Evolutionary conservation across 2,888 invertebrate genomes (phyloP).

Genomic region (Mythimna impura): DNA sequence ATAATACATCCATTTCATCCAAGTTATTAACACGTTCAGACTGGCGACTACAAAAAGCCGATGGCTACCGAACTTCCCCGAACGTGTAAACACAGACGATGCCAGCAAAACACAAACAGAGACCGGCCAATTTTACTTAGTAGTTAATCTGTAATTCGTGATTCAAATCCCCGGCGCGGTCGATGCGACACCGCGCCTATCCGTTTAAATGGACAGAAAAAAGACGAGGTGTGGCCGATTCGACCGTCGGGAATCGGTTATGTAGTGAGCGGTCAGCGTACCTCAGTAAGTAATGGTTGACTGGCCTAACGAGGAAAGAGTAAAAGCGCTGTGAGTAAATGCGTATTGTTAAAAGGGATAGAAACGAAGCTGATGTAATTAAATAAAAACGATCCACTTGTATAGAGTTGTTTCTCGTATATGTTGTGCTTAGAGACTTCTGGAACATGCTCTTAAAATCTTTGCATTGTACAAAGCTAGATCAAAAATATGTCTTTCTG

Average conservation of each 20-base stretch:
- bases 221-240: constrained; percentile 75
- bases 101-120: constrained; percentile 56
- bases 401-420: neutral
- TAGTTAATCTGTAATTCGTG: constrained; percentile 83
- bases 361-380: constrained; percentile 7
- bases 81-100: constrained; percentile 41
- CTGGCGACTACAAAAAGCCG: constrained; percentile 18
- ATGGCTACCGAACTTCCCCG: constrained; percentile 25
- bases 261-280: constrained; percentile 61
- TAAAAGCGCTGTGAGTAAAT: constrained; percentile 40
- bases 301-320: constrained; percentile 41
- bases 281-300: constrained; percentile 44
- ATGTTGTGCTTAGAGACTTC: neutral
- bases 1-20: constrained; percentile 39
- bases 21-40: constrained; percentile 38
- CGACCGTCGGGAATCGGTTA: constrained; percentile 58
- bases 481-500: neutral
- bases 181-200: constrained; percentile 80
- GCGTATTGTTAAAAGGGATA: constrained; percentile 21
- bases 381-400: constrained; percentile 15
- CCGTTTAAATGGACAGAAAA: constrained; percentile 81
- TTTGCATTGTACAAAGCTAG: neutral
- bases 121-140: constrained; percentile 76
- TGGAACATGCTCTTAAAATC: neutral
- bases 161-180: constrained; percentile 74